Evolutionary conservation across 2,113 vertebrate species (phyloP), one percentile per base, ranked within the genome.

Genomic region (Excalfactoria chinensis): DNA sequence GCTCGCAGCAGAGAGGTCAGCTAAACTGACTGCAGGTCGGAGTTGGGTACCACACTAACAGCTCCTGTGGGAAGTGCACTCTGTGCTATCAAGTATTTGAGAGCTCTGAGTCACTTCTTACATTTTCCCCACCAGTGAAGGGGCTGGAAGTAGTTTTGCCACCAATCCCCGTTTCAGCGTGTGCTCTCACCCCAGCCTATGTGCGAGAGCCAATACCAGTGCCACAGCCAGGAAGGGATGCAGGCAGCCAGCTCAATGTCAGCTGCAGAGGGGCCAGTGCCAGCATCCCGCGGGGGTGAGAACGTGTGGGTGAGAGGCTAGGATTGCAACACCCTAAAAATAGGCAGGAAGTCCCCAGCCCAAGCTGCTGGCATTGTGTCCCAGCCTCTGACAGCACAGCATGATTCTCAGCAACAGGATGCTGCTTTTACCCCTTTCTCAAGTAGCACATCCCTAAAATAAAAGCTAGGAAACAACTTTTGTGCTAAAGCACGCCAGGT

Each of bases 291-390:
- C 74, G 62, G 84, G 81, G 34, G 40, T 32, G 81, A 72, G 87
- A 60, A 62, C 0, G 6, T 55, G 91, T 85, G 94, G 84, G 84
- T 2, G 4, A 91, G 56, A 93, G 64, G 41, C 34, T 59, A 51
- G 82, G 46, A 16, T 88, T 94, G 83, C 93, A 90, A 84, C 75
- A 80, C 34, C 75, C 85, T 94, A 93, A 93, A 88, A 88, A 94
- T 89, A 95, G 93, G 83, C 43, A 68, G 92, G 90, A 95, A 91
- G 85, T 95, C 82, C 90, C 92, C 68, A 86, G 83, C 72, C 19
- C 35, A 43, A 4, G 0, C 64, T 64, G 79, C 72, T 70, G 79
- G 56, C 56, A 88, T 85, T 32, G 7, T 78, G 40, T 92, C 91
- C 78, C 67, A 37, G 37, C 6, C 35, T 84, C 76, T 79, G 86